A percentile compares a stretch with the other conserved stretches of the same genome.
These are phyloP conservation scores for Andricus curvator DNA, from an alignment of 2,888 invertebrate species.

Conservation along the genomic window DNA sequence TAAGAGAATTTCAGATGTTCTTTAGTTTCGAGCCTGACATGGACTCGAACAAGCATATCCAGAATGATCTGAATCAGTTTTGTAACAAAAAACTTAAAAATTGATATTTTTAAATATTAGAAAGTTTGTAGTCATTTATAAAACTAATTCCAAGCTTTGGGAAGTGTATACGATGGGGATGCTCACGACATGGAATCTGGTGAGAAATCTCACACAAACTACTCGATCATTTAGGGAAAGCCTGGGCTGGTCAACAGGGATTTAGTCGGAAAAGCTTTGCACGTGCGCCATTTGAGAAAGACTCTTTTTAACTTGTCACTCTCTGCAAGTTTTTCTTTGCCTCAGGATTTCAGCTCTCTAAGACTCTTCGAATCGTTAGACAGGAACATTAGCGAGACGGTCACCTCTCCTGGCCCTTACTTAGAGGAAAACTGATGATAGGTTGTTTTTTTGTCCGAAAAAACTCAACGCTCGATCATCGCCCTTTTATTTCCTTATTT, in stretches of 20 bases:
- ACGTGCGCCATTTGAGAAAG: constrained; percentile 8
- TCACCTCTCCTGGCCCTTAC: constrained; percentile 7
- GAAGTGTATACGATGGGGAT: not conserved
- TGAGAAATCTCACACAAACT: constrained; percentile 17
- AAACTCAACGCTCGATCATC: not conserved
- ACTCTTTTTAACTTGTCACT: constrained; percentile 6
- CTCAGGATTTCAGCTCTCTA: not conserved
- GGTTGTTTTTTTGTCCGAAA: not conserved
- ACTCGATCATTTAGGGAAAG: constrained; percentile 32
- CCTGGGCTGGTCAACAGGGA: constrained; percentile 25
- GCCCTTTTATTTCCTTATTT: constrained; percentile 2
- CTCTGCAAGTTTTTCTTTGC: not conserved
- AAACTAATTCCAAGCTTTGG: too few species aligned
- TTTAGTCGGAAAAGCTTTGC: not conserved
- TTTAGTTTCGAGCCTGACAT: too few species aligned
- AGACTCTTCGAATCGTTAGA: constrained; percentile 17
- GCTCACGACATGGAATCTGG: not conserved
- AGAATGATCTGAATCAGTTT: too few species aligned
- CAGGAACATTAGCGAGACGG: constrained; percentile 25
- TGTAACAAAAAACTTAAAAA: too few species aligned
- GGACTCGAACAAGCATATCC: too few species aligned
- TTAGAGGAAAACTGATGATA: constrained; percentile 10
- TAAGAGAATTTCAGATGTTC: too few species aligned
- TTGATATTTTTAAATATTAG: too few species aligned
- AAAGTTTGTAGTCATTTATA: too few species aligned